These are phyloP conservation scores for Myrmecophaga tridactyla DNA, from an alignment of 2,113 vertebrate species.

Conservation along the genomic window DNA sequence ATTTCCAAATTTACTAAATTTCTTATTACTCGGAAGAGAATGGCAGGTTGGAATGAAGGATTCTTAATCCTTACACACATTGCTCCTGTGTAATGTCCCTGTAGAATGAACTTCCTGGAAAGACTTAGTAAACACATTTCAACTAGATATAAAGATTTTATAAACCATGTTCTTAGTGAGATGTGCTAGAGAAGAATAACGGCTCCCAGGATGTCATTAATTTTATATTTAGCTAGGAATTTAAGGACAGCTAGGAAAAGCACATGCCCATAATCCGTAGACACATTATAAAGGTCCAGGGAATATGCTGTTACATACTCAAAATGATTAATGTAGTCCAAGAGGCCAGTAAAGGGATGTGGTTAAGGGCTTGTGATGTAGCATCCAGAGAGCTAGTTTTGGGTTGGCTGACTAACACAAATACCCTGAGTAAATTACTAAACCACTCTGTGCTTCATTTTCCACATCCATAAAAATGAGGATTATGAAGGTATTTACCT, in stretches of 20 bases:
- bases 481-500: background rate
- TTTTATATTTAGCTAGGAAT: conserved; percentile 75
- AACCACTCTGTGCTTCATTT: background rate
- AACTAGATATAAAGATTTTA: conserved; percentile 68
- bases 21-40: background rate
- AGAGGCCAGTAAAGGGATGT: background rate
- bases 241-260: conserved; percentile 78
- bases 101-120: conserved; percentile 32
- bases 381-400: background rate
- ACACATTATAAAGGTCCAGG: conserved; percentile 27
- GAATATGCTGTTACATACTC: background rate
- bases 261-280: background rate
- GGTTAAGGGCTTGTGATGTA: background rate
- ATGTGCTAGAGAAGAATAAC: conserved; percentile 71
- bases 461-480: background rate
- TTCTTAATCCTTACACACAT: background rate
- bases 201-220: conserved; percentile 80
- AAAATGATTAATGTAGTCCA: conserved; percentile 4
- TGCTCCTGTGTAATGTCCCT: background rate
- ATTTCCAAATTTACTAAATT: conserved; percentile 13
- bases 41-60: background rate
- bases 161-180: conserved; percentile 69
- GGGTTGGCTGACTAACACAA: background rate
- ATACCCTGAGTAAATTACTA: background rate
- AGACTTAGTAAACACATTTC: conserved; percentile 49